Evolutionary conservation across 2,888 invertebrate genomes (phyloP).

Genomic region (Arctia plantaginis): DNA sequence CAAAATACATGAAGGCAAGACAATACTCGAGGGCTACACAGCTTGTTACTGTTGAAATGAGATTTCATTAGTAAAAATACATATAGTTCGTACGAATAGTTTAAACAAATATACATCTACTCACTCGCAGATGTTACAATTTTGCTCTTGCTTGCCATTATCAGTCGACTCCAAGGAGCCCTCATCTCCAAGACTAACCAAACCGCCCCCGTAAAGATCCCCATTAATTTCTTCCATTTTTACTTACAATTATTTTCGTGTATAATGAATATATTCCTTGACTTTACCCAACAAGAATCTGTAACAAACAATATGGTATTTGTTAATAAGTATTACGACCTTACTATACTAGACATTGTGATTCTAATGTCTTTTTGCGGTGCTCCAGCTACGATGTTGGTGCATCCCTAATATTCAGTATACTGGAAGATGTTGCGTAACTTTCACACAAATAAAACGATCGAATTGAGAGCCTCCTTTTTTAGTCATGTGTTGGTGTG

Average conservation of each 20-base stretch:
- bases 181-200: slow-evolving; percentile 82
- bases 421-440: too few relatives aligned
- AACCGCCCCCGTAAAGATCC: slow-evolving; percentile 83
- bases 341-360: neutral
- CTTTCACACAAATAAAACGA: too few relatives aligned
- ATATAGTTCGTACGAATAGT: neutral
- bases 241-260: slow-evolving; percentile 81
- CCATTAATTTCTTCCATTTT: slow-evolving; percentile 88
- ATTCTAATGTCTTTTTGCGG: neutral
- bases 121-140: slow-evolving; percentile 89
- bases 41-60: slow-evolving; percentile 85
- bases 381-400: neutral
- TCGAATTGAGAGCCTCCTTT: too few relatives aligned
- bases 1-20: slow-evolving; percentile 98
- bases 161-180: slow-evolving; percentile 82
- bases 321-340: neutral
- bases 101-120: slow-evolving; percentile 51
- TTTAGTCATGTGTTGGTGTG: too few relatives aligned
- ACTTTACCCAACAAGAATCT: slow-evolving; percentile 79
- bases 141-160: slow-evolving; percentile 86
- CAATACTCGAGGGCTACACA: slow-evolving; percentile 94
- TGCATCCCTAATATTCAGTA: neutral
- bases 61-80: neutral
- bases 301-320: slow-evolving; percentile 31
- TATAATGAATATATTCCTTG: slow-evolving; percentile 76